Evolutionary conservation across 2,888 invertebrate genomes (phyloP).

Genomic region (Conomelus anceps): DNA sequence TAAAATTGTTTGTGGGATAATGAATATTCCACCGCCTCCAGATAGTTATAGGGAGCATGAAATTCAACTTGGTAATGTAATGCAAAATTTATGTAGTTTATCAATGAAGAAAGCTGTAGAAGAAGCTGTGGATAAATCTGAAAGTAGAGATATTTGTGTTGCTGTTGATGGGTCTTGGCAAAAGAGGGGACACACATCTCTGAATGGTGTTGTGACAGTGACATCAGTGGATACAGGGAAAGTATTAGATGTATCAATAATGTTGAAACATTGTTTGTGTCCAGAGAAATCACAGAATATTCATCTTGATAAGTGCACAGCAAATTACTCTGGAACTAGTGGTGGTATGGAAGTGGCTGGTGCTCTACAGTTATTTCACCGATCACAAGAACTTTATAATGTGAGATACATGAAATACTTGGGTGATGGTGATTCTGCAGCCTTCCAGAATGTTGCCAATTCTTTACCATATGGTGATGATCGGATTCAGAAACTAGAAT

Average conservation of each 20-base stretch:
- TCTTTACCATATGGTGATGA: conserved; percentile 9
- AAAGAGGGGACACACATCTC: too few species aligned
- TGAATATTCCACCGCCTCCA: conserved; percentile 15
- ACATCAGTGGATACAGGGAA: too few species aligned
- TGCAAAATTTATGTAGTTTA: neutral
- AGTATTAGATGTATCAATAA: conserved; percentile 25
- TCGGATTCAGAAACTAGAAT: neutral
- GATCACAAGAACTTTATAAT: conserved; percentile 22
- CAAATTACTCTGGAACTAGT: conserved; percentile 26
- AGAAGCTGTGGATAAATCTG: too few species aligned
- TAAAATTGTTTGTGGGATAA: neutral
- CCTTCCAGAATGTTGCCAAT: neutral
- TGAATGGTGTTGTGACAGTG: too few species aligned
- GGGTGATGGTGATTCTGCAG: conserved; percentile 25
- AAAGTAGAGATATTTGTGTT: too few species aligned
- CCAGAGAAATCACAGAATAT: conserved; percentile 10
- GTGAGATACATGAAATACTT: conserved; percentile 25
- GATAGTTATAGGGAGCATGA: neutral
- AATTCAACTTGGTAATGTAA: neutral
- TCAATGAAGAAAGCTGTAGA: conserved; percentile 8
- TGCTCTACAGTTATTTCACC: conserved; percentile 20
- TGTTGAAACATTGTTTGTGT: conserved; percentile 27
- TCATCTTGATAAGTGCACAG: conserved; percentile 23
- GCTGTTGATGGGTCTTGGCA: too few species aligned
- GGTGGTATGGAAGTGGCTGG: conserved; percentile 30